Conservation (phyloP, 2,113 vertebrate species). For the Chlorodrepanis virens region DNA sequence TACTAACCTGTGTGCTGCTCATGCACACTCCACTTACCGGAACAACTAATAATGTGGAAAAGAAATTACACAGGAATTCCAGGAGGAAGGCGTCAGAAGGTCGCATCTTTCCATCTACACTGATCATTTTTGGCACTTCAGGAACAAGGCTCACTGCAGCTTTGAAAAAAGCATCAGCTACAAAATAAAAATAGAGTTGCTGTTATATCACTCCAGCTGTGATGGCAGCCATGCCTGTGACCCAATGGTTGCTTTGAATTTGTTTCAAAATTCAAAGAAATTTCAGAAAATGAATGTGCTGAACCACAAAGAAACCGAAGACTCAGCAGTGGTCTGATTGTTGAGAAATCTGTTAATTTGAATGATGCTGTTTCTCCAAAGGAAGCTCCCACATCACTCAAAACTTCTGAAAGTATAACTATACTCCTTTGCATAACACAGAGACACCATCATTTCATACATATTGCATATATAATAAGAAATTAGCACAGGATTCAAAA, state of each 20-base stretch:
- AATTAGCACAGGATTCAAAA: background rate
- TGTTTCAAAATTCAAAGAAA: background rate
- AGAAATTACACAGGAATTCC: conserved; percentile 94
- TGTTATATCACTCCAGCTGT: background rate
- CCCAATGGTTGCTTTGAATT: background rate
- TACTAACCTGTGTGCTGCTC: background rate
- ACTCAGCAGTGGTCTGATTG: background rate
- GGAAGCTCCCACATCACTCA: background rate
- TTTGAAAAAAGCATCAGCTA: conserved; percentile 95
- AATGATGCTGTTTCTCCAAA: background rate
- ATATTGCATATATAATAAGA: background rate
- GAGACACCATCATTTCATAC: background rate
- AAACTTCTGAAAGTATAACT: background rate
- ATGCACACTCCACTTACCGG: conserved; percentile 77
- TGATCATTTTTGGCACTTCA: conserved; percentile 91
- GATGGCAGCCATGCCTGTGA: background rate
- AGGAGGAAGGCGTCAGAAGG: conserved; percentile 88
- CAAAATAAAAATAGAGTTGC: background rate
- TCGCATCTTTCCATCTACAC: conserved; percentile 89
- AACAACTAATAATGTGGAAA: conserved; percentile 88
- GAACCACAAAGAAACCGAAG: background rate
- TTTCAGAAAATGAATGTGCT: background rate
- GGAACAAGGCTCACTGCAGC: conserved; percentile 89
- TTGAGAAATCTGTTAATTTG: background rate
- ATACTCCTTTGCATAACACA: background rate